Evolutionary conservation across 2,797 vertebrate species (phyloP).

Genomic region (Gastrophryne carolinensis): DNA sequence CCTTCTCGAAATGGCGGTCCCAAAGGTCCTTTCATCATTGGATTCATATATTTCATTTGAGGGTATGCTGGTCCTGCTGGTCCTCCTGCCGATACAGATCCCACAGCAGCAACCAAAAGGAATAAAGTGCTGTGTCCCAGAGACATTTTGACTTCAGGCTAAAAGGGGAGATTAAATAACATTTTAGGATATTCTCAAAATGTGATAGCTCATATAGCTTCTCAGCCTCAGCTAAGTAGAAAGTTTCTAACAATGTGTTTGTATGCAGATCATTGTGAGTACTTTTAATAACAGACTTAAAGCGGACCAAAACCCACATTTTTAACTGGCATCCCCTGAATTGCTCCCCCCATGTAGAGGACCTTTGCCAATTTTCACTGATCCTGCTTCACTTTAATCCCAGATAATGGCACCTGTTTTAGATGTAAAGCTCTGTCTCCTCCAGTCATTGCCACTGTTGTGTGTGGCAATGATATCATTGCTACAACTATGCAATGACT

Average conservation of each 20-base stretch:
- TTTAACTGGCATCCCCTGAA: too few species aligned
- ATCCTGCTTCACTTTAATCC: too few species aligned
- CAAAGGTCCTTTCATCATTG: constrained; percentile 96
- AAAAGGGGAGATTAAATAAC: background rate
- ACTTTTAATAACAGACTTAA: too few species aligned
- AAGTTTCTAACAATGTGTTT: background rate
- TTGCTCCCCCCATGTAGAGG: too few species aligned
- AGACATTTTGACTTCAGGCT: constrained; percentile 58
- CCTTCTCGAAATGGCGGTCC: constrained; percentile 97
- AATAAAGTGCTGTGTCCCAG: constrained; percentile 25
- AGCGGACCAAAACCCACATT: too few species aligned
- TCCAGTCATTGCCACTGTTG: too few species aligned
- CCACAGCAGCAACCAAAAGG: constrained; percentile 47
- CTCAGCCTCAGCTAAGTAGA: background rate
- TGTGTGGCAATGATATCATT: too few species aligned
- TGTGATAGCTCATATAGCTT: background rate
- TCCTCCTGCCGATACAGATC: constrained; percentile 65
- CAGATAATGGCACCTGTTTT: too few species aligned
- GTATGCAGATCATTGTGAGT: too few species aligned
- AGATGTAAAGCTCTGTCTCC: too few species aligned
- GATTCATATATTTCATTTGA: constrained; percentile 94
- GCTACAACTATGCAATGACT: too few species aligned
- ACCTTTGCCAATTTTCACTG: too few species aligned
- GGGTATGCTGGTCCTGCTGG: constrained; percentile 82
- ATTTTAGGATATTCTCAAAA: background rate